A percentile compares a stretch with the other conserved stretches of the same genome.
Conservation (phyloP, 1,140 invertebrate species). For the Formica selysi region DNA sequence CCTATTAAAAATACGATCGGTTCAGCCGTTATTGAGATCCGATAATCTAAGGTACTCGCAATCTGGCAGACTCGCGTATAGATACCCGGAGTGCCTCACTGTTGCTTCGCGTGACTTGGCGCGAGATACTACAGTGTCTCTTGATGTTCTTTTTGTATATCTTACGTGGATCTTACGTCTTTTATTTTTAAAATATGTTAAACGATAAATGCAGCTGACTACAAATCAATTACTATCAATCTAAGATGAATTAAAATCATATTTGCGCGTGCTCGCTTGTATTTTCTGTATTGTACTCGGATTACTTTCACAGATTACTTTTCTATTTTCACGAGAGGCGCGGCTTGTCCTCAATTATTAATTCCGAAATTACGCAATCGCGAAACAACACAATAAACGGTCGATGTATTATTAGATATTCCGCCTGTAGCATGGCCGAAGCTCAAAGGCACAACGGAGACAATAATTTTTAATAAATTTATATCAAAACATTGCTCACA, state of each 20-base stretch:
- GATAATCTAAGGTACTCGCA: no score
- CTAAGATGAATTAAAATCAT: background rate
- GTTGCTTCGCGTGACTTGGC: no score
- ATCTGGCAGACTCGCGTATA: no score
- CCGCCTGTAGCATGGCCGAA: background rate
- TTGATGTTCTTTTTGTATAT: no score
- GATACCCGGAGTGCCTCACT: no score
- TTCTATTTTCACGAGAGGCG: slow-evolving; percentile 2
- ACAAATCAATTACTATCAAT: background rate
- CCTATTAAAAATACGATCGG: no score
- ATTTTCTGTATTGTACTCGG: background rate
- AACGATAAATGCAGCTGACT: background rate
- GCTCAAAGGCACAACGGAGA: background rate
- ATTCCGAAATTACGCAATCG: slow-evolving; percentile 39
- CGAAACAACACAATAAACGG: slow-evolving; percentile 33
- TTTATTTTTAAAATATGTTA: slow-evolving; percentile 1
- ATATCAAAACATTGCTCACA: background rate
- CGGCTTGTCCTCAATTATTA: slow-evolving; percentile 35
- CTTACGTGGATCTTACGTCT: background rate
- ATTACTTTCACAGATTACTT: background rate
- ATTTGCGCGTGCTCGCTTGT: background rate
- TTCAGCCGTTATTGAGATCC: no score
- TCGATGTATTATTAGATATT: slow-evolving; percentile 47
- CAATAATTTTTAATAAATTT: slow-evolving; percentile 7
- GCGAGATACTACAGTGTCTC: no score